Conservation (phyloP, 2,888 invertebrate genomes). For the Dryadula phaetusa region DNA sequence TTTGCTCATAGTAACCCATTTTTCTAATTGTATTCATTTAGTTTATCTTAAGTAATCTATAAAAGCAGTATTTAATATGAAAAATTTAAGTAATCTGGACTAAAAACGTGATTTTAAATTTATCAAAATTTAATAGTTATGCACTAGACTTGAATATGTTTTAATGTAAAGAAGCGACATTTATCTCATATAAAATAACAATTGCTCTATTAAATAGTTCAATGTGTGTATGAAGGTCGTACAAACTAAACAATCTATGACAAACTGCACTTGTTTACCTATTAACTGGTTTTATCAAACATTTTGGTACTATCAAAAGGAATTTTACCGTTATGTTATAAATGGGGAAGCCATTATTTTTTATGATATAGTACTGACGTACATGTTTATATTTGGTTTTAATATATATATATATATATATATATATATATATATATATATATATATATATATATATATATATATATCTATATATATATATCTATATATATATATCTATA, state of each 20-base stretch:
- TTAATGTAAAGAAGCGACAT: neutral
- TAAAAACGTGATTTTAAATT: neutral
- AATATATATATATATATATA: no score
- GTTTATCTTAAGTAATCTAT: neutral
- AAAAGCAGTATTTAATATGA: neutral
- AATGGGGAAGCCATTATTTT: no score
- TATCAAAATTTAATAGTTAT: neutral
- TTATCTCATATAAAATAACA: conserved; percentile 8
- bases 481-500: no score
- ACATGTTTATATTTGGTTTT: no score
- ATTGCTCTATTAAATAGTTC: conserved; percentile 15
- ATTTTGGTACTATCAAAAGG: conserved; percentile 9
- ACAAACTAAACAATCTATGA: conserved; percentile 14
- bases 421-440: no score
- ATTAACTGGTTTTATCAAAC: neutral
- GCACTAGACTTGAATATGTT: neutral
- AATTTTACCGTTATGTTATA: conserved; percentile 5
- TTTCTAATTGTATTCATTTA: neutral
- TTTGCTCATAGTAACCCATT: neutral
- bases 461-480: no score
- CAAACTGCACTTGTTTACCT: conserved; percentile 11
- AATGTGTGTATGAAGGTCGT: conserved; percentile 16
- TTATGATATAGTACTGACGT: no score
- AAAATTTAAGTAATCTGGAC: no score
- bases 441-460: no score